Conservation (phyloP, 2,888 invertebrate species). For the Trilocha varians region DNA sequence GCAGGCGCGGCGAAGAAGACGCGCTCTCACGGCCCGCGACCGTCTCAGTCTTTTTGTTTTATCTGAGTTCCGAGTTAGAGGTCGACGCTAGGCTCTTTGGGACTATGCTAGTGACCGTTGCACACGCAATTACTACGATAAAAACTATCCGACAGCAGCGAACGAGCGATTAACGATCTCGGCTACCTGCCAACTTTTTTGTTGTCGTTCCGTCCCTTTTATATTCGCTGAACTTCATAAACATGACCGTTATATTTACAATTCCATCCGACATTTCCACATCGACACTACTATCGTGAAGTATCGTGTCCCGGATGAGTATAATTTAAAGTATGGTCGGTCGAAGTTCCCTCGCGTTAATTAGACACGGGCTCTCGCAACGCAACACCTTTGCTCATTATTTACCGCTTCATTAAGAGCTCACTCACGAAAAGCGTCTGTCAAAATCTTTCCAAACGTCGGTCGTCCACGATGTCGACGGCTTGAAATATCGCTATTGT, state of each 20-base stretch:
- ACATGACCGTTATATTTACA: constrained; percentile 32
- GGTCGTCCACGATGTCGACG: constrained; percentile 31
- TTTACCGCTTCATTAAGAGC: constrained; percentile 72
- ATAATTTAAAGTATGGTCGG: constrained; percentile 33
- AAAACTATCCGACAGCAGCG: constrained; percentile 49
- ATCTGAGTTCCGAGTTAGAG: constrained; percentile 66
- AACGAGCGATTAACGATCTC: constrained; percentile 44
- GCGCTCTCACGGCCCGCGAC: constrained; percentile 72
- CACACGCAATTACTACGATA: constrained; percentile 54
- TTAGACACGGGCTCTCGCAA: constrained; percentile 57
- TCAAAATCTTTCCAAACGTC: constrained; percentile 62
- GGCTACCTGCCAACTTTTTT: constrained; percentile 40
- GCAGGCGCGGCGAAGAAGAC: constrained; percentile 50
- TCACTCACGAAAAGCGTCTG: constrained; percentile 60
- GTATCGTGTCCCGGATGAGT: constrained; percentile 26
- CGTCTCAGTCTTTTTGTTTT: constrained; percentile 62
- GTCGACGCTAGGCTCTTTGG: constrained; percentile 47
- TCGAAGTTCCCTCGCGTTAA: constrained; percentile 49
- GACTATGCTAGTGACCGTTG: constrained; percentile 55
- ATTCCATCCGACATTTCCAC: constrained; percentile 17
- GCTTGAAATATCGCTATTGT: constrained; percentile 65
- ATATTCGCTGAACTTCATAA: constrained; percentile 12
- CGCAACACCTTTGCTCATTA: constrained; percentile 67
- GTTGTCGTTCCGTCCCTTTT: constrained; percentile 23
- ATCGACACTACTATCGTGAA: constrained; percentile 30